Evolutionary conservation across 2,113 vertebrate species (phyloP), one percentile per base, ranked within the genome.

Genomic region (Neofelis nebulosa): DNA sequence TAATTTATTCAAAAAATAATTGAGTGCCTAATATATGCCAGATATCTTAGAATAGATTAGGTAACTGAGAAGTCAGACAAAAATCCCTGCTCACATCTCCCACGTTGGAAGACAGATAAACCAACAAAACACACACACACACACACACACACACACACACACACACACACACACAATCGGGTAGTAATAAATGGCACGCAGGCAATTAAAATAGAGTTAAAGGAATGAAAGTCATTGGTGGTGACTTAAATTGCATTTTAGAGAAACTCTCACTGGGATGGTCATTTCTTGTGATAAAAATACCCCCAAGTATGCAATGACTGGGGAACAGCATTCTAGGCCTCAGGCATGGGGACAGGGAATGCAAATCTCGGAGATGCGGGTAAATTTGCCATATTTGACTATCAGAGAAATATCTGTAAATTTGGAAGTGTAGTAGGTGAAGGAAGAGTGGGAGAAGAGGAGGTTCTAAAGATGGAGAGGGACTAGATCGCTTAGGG

Each of bases 51-150:
- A 50, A 63, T 33, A 92, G 79, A 48, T 55, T 52, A 90, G 84
- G 36, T 87, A 86, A 71, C 33, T 36, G 27, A 92, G 68, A 95
- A 90, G 21, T 55, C n/a, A 74, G 69, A 95, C 55, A 82, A 92
- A 93, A 93, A 84, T 21, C 36, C 33, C 4, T 55, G 66, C 31
- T 84, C 19, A 29, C 8, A 65, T 88, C 25, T 88, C 68, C 16
- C 61, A 5, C 45, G 50, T n/a, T 52, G 9, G 74, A 94, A 97
- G 41, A 81, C 48, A 92, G 79, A 94, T 36, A 57, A 87, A 78
- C 45, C 23, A 57, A 69, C 1, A n/a, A 88, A 19, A 79, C 27
- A 89, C 33, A 88, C 29, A 76, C 19, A 45, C 71, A 76, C n/a
- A 7, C 33, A 57, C 18, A 88, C 19, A 79, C 25, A 89, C 31